Conservation (phyloP, 1,140 invertebrate species). For the Venustaconcha ellipsiformis region DNA sequence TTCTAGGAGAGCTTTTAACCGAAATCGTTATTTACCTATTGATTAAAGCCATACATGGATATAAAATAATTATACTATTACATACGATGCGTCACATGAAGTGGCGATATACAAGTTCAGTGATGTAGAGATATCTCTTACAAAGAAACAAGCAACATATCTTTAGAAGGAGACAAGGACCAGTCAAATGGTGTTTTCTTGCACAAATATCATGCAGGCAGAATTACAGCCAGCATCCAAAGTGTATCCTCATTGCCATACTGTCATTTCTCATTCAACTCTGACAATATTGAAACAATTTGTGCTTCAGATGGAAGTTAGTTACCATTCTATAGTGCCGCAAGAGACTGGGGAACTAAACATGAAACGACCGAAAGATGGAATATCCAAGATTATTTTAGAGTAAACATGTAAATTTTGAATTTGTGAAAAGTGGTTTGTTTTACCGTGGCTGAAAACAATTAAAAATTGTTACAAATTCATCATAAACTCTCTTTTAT, state of each 20-base stretch:
- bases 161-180: constrained; percentile 30
- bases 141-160: constrained; percentile 13
- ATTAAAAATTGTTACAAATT: too few relatives aligned
- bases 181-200: constrained; percentile 32
- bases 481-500: too few relatives aligned
- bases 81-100: too few relatives aligned
- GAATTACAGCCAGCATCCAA: constrained; percentile 42
- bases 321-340: constrained; percentile 7
- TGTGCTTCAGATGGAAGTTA: constrained; percentile 22
- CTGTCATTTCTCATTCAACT: constrained; percentile 13
- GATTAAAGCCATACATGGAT: too few relatives aligned
- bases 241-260: constrained; percentile 27
- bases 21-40: too few relatives aligned
- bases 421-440: constrained; percentile 21
- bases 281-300: constrained; percentile 24
- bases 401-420: constrained; percentile 19
- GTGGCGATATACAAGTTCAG: too few relatives aligned
- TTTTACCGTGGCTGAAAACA: neutral
- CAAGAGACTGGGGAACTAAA: constrained; percentile 34
- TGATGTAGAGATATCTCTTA: neutral
- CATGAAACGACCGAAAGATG: constrained; percentile 26
- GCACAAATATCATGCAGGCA: constrained; percentile 28
- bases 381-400: constrained; percentile 1
- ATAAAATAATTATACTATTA: too few relatives aligned
- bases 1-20: too few relatives aligned